Evolutionary conservation across 2,888 invertebrate genomes (phyloP).

Genomic region (Acheta domesticus): DNA sequence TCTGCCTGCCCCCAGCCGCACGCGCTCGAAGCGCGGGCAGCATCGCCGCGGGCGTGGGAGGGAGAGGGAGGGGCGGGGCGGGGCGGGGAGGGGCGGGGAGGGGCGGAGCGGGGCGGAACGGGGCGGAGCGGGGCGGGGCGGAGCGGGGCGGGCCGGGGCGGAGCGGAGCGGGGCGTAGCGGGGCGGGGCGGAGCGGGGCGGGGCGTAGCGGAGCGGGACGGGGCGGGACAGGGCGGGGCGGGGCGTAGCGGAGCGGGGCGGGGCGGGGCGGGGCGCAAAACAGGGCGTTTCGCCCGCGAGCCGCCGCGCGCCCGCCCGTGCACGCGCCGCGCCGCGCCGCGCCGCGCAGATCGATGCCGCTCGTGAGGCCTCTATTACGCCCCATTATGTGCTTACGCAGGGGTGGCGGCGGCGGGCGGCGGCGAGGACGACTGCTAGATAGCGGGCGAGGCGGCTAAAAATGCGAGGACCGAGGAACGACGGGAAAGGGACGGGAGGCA

Average conservation of each 20-base stretch:
- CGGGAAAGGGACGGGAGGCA: background rate
- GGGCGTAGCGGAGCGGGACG: background rate
- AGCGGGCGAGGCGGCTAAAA: too few relatives aligned
- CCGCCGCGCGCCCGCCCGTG: background rate
- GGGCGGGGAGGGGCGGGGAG: background rate
- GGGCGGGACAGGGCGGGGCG: background rate
- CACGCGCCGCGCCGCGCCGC: background rate
- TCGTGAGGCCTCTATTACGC: slow-evolving; percentile 5
- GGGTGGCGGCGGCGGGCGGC: background rate
- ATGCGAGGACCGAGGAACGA: background rate
- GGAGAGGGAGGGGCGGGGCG: background rate
- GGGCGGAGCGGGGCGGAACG: background rate
- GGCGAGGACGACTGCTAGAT: background rate
- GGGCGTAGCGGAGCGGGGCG: background rate
- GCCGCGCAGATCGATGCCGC: background rate
- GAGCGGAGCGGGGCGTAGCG: too few relatives aligned
- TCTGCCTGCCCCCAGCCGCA: too few relatives aligned
- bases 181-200: too few relatives aligned
- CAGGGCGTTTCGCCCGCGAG: slow-evolving; percentile 5
- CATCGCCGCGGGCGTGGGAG: background rate
- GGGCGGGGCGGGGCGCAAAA: background rate
- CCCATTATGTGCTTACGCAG: slow-evolving; percentile 9
- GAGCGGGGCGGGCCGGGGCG: background rate
- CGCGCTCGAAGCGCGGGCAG: too few relatives aligned
- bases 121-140: too few relatives aligned